These are phyloP conservation scores for Noctua comes DNA, from an alignment of 2,888 invertebrate genomes.

Conservation along the genomic window DNA sequence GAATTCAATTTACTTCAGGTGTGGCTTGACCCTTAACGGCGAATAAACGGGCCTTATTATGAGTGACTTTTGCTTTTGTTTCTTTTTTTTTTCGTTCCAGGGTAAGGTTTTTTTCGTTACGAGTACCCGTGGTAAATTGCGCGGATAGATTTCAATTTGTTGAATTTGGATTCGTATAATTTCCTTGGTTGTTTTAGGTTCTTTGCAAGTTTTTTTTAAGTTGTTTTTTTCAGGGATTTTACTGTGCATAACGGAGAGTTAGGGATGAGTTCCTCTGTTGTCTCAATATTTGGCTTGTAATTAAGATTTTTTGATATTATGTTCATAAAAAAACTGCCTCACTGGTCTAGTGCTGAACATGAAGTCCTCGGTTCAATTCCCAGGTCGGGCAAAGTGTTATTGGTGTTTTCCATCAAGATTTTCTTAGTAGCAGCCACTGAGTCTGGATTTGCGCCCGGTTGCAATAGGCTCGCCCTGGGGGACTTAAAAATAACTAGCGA, in stretches of 20 bases:
- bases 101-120: constrained; percentile 43
- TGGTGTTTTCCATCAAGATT: too few relatives aligned
- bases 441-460: too few relatives aligned
- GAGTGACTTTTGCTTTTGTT: constrained; percentile 82
- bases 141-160: constrained; percentile 60
- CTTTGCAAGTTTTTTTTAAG: constrained; percentile 4
- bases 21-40: constrained; percentile 87
- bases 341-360: too few relatives aligned
- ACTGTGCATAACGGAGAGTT: not conserved
- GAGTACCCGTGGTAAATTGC: constrained; percentile 49
- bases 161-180: constrained; percentile 44
- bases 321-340: too few relatives aligned
- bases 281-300: not conserved
- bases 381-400: too few relatives aligned
- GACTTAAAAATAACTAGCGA: too few relatives aligned
- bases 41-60: constrained; percentile 85
- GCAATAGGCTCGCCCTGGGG: too few relatives aligned
- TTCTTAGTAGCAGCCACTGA: too few relatives aligned
- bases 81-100: constrained; percentile 68
- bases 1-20: constrained; percentile 88
- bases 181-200: constrained; percentile 32
- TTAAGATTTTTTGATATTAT: not conserved
- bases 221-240: not conserved
- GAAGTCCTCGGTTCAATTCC: too few relatives aligned
- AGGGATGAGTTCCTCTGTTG: not conserved